Evolutionary conservation across 2,113 vertebrate species (phyloP), one percentile per base, ranked within the genome.

Genomic region (Corythornis vintsioides): DNA sequence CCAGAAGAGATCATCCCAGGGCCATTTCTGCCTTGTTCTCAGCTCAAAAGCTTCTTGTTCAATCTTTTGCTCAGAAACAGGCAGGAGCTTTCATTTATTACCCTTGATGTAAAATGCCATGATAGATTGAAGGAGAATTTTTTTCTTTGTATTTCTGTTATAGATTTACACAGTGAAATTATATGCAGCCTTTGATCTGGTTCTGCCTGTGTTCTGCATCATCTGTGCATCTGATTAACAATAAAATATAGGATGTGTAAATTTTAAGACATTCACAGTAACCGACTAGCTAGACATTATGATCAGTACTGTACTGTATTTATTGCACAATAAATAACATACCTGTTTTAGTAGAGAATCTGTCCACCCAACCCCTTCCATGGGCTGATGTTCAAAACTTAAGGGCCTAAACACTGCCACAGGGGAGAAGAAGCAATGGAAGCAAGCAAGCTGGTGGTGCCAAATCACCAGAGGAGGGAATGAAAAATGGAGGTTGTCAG

Each of bases 131-230:
- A 77, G 25, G 21, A 94, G 43, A 84, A 90, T 40, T 73, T 50
- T 50, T 79, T 92, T 78, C 57, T 86, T 90, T 94, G 40, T 79
- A 45, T 57, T 47, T 84, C 74, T 42, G 40, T 85, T 87, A 89
- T 5, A 89, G 74, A 71, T 33, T 91, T 63, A 90, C 77, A 47
- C 22, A 66, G 52, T 52, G n/a, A 73, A 87, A 77, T 60, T 90
- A 76, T 59, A 50, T 0, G 1, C 33, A 75, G 31, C 50, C 71
- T 93, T 93, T 96, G 96, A 94, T 90, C 90, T 88, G 63, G 70
- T 38, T 92, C 73, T 90, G 35, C 66, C 80, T 73, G 57, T 85
- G 40, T 81, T 84, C 73, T 86, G 38, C 71, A 84, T 65, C 50
- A 63, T 66, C 55, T 89, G 73, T 90, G 59, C 71, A 84, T 63